Evolutionary conservation across 2,113 vertebrate species (phyloP).

Genomic region (Rafetus swinhoei): DNA sequence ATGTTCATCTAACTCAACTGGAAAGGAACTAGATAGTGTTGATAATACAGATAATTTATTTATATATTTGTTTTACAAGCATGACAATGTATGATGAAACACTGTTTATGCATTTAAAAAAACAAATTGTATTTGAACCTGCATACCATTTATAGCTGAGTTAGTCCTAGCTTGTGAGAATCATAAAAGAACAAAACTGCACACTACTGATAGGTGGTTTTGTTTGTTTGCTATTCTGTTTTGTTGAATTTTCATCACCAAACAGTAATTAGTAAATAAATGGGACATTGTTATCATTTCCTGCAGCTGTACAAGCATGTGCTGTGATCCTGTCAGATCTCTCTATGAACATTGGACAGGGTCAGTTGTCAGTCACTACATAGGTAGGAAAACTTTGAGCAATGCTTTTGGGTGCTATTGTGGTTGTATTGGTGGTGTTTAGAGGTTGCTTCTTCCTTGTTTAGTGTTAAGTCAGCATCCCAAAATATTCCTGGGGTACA

Average conservation of each 20-base stretch:
- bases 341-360: neutral
- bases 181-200: neutral
- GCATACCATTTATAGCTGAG: neutral
- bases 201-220: neutral
- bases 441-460: neutral
- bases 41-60: neutral
- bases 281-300: neutral
- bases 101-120: neutral
- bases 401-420: neutral
- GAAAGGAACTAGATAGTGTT: neutral
- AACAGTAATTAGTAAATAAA: neutral
- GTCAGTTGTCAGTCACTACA: neutral
- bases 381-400: neutral
- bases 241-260: neutral
- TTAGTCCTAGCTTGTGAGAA: neutral
- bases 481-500: neutral
- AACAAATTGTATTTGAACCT: neutral
- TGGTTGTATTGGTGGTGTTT: neutral
- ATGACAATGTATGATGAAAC: neutral
- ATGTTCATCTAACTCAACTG: neutral
- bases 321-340: neutral
- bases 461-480: neutral
- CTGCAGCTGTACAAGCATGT: neutral
- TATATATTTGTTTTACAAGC: neutral
- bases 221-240: neutral